Conservation (phyloP, 1,140 invertebrate species). For the Lerema accius region DNA sequence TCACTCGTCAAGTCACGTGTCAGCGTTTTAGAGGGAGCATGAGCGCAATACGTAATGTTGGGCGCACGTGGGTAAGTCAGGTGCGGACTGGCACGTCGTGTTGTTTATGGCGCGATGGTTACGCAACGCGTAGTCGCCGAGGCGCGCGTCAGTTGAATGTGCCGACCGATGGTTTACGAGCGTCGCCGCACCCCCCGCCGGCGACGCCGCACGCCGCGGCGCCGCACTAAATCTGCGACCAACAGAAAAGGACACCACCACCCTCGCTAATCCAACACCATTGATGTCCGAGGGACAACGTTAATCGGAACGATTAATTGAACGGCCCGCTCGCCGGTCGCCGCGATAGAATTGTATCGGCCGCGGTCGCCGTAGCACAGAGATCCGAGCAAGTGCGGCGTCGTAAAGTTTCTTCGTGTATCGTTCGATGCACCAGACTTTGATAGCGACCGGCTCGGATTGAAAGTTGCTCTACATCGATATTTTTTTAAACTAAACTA, state of each 20-base stretch:
- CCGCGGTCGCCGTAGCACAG: constrained; percentile 66
- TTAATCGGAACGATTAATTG: constrained; percentile 79
- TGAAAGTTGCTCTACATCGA: constrained; percentile 65
- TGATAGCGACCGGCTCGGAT: constrained; percentile 62
- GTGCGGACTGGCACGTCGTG: constrained; percentile 65
- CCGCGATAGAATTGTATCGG: constrained; percentile 71
- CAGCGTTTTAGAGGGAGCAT: constrained; percentile 73
- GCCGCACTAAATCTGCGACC: constrained; percentile 80
- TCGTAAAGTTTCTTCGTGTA: constrained; percentile 83
- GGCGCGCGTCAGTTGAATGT: constrained; percentile 82
- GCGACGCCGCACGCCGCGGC: constrained; percentile 75
- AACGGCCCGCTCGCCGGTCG: constrained; percentile 62
- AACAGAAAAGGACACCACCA: constrained; percentile 76
- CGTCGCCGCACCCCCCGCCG: constrained; percentile 70
- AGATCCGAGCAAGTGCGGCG: constrained; percentile 73
- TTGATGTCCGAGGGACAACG: constrained; percentile 73
- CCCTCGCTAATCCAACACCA: constrained; percentile 73
- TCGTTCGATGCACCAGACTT: constrained; percentile 82
- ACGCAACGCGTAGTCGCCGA: constrained; percentile 81
- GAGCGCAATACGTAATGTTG: constrained; percentile 76
- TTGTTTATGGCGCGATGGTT: constrained; percentile 79
- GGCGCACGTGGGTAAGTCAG: constrained; percentile 70
- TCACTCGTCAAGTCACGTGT: constrained; percentile 78
- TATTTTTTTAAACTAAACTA: constrained; percentile 6
- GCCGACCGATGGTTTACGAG: constrained; percentile 82